phyloP scores from a whole-genome alignment of 2,888 invertebrate genomes.

The Trissoscelio sp. region DNA sequence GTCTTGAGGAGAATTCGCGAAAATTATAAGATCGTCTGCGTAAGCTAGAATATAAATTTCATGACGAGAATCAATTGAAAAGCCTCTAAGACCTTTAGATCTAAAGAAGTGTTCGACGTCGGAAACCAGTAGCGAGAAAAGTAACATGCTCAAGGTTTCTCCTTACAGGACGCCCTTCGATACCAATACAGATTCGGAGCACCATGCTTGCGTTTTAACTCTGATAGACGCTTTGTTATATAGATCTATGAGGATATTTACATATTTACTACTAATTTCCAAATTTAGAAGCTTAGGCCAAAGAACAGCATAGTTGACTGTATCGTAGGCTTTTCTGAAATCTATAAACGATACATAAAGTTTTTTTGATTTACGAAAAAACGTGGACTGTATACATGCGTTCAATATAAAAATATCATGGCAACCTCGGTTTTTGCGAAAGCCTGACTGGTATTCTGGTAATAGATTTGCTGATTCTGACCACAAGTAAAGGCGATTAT shows the following conservation, averaged over 20 bases:
- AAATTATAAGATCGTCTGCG: background rate
- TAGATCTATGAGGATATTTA: background rate
- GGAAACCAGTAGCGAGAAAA: background rate
- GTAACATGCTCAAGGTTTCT: too few species aligned
- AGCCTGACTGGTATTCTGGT: background rate
- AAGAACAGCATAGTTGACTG: background rate
- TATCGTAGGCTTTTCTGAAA: background rate
- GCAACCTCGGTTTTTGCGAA: background rate
- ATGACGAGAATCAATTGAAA: background rate
- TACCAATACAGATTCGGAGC: background rate
- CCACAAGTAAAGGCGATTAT: background rate
- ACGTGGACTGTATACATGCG: background rate
- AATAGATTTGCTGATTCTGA: background rate
- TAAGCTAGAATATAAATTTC: background rate
- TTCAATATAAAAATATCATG: background rate
- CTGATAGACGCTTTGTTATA: slow-evolving; percentile 4
- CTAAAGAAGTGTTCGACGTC: background rate
- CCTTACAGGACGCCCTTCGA: background rate
- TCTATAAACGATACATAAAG: background rate
- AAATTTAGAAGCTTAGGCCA: background rate
- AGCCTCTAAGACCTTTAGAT: background rate
- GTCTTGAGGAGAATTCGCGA: background rate
- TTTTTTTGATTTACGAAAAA: background rate
- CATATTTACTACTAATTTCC: background rate
- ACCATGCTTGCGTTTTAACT: background rate